These are phyloP conservation scores for Cecropterus lyciades DNA, from an alignment of 1,140 invertebrate species.

Conservation along the genomic window DNA sequence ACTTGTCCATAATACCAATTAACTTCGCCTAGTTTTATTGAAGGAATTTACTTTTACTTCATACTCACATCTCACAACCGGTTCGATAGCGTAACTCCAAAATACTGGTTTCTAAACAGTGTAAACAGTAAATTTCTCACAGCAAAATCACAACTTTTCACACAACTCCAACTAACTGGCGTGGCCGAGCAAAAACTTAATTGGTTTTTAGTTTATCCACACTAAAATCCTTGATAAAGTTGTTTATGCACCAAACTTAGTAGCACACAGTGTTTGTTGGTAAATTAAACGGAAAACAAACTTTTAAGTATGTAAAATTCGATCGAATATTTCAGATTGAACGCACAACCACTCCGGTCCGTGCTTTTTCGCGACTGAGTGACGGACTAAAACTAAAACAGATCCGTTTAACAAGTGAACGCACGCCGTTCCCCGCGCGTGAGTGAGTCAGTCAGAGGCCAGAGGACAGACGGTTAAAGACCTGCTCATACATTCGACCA, in stretches of 20 bases:
- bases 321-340: background rate
- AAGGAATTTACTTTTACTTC: constrained; percentile 26
- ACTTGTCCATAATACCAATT: constrained; percentile 4
- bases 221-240: background rate
- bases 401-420: background rate
- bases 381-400: background rate
- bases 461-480: background rate
- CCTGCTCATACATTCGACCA: background rate
- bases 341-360: background rate
- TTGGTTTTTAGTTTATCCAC: background rate
- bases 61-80: constrained; percentile 38
- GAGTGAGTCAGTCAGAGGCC: background rate
- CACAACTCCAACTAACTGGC: constrained; percentile 19
- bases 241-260: background rate
- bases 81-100: constrained; percentile 30
- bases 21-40: background rate
- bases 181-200: constrained; percentile 12
- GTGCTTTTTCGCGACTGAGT: background rate
- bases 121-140: constrained; percentile 34
- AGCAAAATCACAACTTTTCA: constrained; percentile 36
- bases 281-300: background rate
- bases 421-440: no score
- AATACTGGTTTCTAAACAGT: constrained; percentile 38
- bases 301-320: background rate
- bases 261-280: background rate